These are phyloP conservation scores for Oenanthe melanoleuca DNA, from an alignment of 2,113 vertebrate genomes.

Conservation along the genomic window DNA sequence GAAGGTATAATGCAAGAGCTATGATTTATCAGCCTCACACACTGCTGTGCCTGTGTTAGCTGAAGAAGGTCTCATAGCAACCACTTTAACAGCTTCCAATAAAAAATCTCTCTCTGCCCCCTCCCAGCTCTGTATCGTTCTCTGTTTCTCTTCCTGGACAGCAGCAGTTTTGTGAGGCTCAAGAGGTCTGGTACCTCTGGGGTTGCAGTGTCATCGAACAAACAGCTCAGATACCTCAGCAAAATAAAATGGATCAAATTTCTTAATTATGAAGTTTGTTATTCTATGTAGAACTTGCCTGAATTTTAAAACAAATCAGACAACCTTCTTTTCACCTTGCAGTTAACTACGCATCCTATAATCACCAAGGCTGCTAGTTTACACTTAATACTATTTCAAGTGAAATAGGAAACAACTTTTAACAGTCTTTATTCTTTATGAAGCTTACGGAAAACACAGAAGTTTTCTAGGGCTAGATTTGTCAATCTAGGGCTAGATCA, in stretches of 20 bases:
- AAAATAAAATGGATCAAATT: neutral
- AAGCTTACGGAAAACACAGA: neutral
- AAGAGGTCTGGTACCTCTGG: neutral
- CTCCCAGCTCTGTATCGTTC: constrained; percentile 58
- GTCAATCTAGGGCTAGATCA: neutral
- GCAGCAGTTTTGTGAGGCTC: constrained; percentile 25
- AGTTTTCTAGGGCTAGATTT: neutral
- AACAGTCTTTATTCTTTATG: neutral
- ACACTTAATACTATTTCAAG: neutral
- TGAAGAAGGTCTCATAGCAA: constrained; percentile 80
- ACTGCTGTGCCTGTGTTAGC: constrained; percentile 65
- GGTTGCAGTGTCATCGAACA: neutral
- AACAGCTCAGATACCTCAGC: neutral
- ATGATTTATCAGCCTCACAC: constrained; percentile 59
- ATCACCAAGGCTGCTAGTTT: neutral
- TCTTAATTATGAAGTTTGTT: neutral
- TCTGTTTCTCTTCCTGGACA: constrained; percentile 27
- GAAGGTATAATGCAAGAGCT: constrained; percentile 58
- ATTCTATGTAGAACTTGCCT: neutral
- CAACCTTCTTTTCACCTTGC: neutral
- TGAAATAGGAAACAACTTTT: neutral
- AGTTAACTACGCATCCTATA: neutral
- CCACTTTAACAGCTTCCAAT: constrained; percentile 80
- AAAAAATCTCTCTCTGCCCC: constrained; percentile 74
- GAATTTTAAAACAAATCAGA: neutral